Evolutionary conservation across 2,888 invertebrate genomes (phyloP), one percentile per base, ranked within the genome.

Genomic region (Synergus laeviventris): DNA sequence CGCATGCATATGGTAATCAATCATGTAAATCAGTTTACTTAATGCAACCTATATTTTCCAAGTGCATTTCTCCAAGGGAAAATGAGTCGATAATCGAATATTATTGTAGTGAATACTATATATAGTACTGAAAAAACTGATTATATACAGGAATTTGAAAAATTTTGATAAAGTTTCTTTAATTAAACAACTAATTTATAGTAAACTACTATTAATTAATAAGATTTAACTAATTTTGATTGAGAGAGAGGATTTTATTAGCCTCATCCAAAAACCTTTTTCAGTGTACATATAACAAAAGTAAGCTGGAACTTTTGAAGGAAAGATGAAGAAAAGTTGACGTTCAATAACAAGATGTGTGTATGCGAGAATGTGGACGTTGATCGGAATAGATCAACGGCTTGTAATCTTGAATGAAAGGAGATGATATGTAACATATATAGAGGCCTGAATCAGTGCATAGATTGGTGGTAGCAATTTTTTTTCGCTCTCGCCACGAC

Each of bases 361-460:
- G 21, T 12, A 59, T 59, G 12, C 14, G 5, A 59, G 24, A 59
- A 24, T 24, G 14, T 5, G 59, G 21, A 59, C 70, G 49, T 49
- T 45, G 49, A 70, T 70, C n/a, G 31, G 70, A 45, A 70, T 70
- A 70, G 70, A 70, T 54, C 49, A 70, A 45, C 49, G 70, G 16
- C 70, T 70, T 21, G 24, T 16, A n/a, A 16, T 49, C 49, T 70
- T 70, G 70, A 70, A 54, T 70, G 70, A 70, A 70, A n/a, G 24
- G 49, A 70, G 31, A 70, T 36, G 36, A 45, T 45, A 45, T 39
- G 39, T 39, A 36, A 36, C n/a, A 7, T 36, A 62, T 36, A 21
- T 39, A 14, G 64, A 64, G 42, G 42, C 18, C 42, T 64, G 64
- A 49, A 49, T 49, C 45, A 49, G 5, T 21, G 56, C 18, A 56